Evolutionary conservation across 2,888 invertebrate genomes (phyloP).

Genomic region (Ryuthela nishihirai): DNA sequence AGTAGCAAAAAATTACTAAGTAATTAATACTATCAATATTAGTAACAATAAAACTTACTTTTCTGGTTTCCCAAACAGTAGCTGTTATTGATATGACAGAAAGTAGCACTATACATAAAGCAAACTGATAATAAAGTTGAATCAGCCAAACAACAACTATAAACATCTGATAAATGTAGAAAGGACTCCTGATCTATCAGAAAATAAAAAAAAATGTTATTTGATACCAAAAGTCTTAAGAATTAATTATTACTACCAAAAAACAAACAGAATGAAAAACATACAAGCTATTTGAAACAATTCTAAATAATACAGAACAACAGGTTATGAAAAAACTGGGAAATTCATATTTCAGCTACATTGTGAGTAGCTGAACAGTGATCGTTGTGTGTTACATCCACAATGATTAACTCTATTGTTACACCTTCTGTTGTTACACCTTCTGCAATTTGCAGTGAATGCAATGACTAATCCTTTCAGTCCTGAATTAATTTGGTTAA

Average conservation of each 20-base stretch:
- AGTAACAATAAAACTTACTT: conserved; percentile 47
- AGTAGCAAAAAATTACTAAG: too few relatives aligned
- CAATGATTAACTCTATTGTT: too few relatives aligned
- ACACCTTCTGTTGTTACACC: too few relatives aligned
- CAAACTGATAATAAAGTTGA: conserved; percentile 53
- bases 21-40: too few relatives aligned
- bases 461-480: too few relatives aligned
- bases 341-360: too few relatives aligned
- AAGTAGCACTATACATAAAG: conserved; percentile 50
- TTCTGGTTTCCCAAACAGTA: conserved; percentile 47
- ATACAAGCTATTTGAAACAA: background rate
- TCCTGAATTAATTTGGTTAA: too few relatives aligned
- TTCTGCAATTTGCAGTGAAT: too few relatives aligned
- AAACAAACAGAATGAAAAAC: background rate
- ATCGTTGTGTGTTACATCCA: too few relatives aligned
- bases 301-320: too few relatives aligned
- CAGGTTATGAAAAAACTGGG: too few relatives aligned
- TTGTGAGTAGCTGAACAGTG: too few relatives aligned
- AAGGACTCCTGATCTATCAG: conserved; percentile 53
- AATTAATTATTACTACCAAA: background rate
- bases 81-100: conserved; percentile 47
- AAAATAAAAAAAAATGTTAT: conserved; percentile 2
- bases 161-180: conserved; percentile 56
- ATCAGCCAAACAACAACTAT: conserved; percentile 53
- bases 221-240: conserved; percentile 1